Conservation (phyloP, 2,888 invertebrate genomes). For the Machimus rusticus region DNA sequence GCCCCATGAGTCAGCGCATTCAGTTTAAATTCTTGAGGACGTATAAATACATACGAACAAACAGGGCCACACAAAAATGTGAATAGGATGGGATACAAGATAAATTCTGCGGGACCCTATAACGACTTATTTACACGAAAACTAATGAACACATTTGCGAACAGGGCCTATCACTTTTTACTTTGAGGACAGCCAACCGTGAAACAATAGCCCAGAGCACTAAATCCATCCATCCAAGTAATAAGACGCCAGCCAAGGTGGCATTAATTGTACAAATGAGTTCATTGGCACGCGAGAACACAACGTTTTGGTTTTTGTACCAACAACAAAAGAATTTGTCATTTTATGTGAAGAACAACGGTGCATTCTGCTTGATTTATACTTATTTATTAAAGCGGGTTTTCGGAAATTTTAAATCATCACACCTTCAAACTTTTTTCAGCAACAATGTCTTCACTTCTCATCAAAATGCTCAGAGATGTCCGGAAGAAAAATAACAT, state of each 20-base stretch:
- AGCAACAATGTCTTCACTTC: not conserved
- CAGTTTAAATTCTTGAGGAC: not conserved
- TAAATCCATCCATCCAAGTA: not conserved
- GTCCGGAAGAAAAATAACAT: not conserved
- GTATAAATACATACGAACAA: not conserved
- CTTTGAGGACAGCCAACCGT: not conserved
- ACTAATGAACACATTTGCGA: not conserved
- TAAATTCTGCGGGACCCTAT: not conserved
- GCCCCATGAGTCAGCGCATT: not conserved
- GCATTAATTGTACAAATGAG: not conserved
- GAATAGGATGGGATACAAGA: not conserved
- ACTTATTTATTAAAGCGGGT: not conserved
- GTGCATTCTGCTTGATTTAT: not conserved
- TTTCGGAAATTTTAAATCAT: not conserved
- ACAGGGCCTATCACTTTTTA: not conserved
- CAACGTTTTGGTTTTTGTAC: not conserved
- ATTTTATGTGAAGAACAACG: not conserved
- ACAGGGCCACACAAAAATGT: not conserved
- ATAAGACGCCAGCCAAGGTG: not conserved
- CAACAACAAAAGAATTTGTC: not conserved
- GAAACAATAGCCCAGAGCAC: not conserved
- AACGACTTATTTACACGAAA: conserved; percentile 13
- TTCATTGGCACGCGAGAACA: not conserved
- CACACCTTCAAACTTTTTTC: not conserved
- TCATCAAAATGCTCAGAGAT: not conserved